Conservation (phyloP, 2,888 invertebrate species). For the Drosophila subquinaria region DNA sequence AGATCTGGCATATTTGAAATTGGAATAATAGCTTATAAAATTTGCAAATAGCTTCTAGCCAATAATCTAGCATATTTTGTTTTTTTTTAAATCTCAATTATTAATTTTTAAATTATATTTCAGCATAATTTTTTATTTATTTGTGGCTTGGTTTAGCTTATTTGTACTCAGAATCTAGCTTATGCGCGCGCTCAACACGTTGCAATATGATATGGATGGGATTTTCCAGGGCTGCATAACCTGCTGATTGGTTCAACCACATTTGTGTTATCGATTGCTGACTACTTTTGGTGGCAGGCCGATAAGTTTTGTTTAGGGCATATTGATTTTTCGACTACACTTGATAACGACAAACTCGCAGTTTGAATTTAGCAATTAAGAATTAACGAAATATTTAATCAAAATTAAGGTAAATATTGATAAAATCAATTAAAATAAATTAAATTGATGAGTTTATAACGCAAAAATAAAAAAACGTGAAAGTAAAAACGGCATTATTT, state of each 20-base stretch:
- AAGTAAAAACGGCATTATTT: neutral
- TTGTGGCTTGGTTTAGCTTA: too few species aligned
- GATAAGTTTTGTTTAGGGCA: constrained; percentile 24
- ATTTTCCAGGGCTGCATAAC: constrained; percentile 24
- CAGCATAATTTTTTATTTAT: too few species aligned
- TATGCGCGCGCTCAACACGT: too few species aligned
- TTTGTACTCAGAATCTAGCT: too few species aligned
- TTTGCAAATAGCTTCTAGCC: too few species aligned
- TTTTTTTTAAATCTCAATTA: too few species aligned
- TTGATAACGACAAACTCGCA: constrained; percentile 72
- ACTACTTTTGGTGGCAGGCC: constrained; percentile 39
- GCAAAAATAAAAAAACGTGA: neutral
- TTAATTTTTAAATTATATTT: too few species aligned
- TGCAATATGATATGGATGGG: too few species aligned
- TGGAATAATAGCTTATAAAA: too few species aligned
- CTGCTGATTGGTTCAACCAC: neutral
- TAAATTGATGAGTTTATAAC: neutral
- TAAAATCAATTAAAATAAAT: neutral
- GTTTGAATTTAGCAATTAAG: constrained; percentile 72
- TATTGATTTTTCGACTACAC: constrained; percentile 65
- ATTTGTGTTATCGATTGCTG: neutral
- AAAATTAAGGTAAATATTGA: constrained; percentile 43
- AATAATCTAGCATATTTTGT: too few species aligned
- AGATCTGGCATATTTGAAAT: too few species aligned
- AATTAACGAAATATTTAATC: constrained; percentile 47